Base-by-base conservation (phyloP, 2,797 vertebrate species). In the Alfaro cultratus region DNA sequence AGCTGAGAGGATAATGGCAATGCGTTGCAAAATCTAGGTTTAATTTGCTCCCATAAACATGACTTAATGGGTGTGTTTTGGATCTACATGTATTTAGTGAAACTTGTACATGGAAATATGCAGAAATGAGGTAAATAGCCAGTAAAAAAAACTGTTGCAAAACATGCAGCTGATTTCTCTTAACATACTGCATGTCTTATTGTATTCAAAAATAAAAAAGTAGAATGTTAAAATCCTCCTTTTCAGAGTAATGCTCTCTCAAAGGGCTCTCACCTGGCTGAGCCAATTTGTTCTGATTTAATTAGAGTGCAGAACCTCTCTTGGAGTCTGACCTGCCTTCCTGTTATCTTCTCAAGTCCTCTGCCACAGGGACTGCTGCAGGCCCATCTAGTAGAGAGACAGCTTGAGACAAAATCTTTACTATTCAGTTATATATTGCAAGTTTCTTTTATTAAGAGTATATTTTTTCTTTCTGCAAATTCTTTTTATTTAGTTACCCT, bases 211-310 rank as follows among this genome's bases (percentile, higher is more conserved):
- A 62, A 18, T 1, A 21, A 9, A 36, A 67, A 26, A 68, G 11
- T 23, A 68, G 36, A 41, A 68, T 26, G 64, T 4, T 12, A 12
- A 68, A 23, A 68, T 41, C 21, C 36, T 26, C 3, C 21, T 39
- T 41, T 68, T 68, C 36, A 5, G 9, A 41, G 23, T 68, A 23
- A 68, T 68, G 64, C 23, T 68, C 87, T 91, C 91, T 92, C 91
- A 79, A 74, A 82, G 87, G 87, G 79, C 72, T 77, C 84, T 86
- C 74, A 81, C 77, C 78, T 75, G 67, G 77, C 80, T 49, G 13
- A 88, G 80, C 76, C 88, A 90, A 86, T 93, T 87, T 89, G 86
- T 85, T 78, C 82, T 73, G 87, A 87, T 91, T 94, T 93, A 93
- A 93, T 94, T 92, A 90, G 83, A 87, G 79, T 89, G 87, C 83